Base-by-base conservation (phyloP, 2,888 invertebrate species). In the Macrophya annulata region DNA sequence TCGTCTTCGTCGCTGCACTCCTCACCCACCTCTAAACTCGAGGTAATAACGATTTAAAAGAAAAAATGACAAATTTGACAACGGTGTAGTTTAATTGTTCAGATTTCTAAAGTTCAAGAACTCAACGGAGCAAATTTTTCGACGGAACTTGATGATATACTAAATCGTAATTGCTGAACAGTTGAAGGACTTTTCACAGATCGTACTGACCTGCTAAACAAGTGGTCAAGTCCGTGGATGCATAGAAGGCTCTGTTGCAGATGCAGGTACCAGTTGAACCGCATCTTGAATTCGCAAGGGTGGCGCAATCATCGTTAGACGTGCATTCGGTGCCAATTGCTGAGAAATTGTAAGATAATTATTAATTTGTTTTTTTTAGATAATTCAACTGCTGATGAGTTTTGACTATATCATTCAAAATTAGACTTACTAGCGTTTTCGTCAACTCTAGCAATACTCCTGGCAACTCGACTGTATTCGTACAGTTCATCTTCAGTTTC, bases 1-100 rank as follows among this genome's bases (percentile, higher is more conserved):
- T n/a, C 55, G 0, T 88, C 86, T 5, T 55, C 59, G 4, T 0
- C 1, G 2, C 81, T 5, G 76, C 93, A 93, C 0, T 85, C 62
- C 86, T 91, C 90, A 37, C 91, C 92, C 4, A 93, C 85, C 79
- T 93, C 93, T 93, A 76, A 5, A 82, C 10, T 25, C 74, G 72
- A n/a, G n/a, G 72, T 4, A 43, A 21, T 45, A 4, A 51, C 25
- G n/a, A 55, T 48, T 31, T 51, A 2, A 55, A 31, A 55, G 9
- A 55, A 31, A 55, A n/a, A 77, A 10, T 25, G 25, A 25, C 43
- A n/a, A 74, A 48, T 43, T 21, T 12, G 3, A 37, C 12, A 15
- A 31, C 15, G 12, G 8, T 37, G 45, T 40, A 1, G 4, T n/a
- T 4, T 6, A 72, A 72, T 6, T 43, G 17, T 45, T 17, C 25